Conservation (phyloP, 2,888 invertebrate genomes). For the Drosophila antonietae region DNA sequence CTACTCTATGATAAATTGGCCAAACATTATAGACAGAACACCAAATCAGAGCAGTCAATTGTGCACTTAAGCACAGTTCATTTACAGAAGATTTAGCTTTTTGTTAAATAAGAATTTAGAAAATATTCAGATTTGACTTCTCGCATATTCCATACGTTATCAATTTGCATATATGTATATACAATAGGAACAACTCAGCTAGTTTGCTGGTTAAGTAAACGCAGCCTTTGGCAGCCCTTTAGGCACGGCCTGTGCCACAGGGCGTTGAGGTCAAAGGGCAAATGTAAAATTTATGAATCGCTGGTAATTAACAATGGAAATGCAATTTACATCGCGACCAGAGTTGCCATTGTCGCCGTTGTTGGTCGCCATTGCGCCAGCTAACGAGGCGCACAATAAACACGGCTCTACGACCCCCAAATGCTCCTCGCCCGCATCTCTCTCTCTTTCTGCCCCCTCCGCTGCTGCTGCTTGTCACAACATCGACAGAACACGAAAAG, state of each 20-base stretch:
- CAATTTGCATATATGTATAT: not conserved
- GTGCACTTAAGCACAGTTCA: not conserved
- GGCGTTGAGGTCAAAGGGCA: conserved; percentile 47
- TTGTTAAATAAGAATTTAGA: not conserved
- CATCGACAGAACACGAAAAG: conserved; percentile 71
- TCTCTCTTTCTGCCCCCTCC: not conserved
- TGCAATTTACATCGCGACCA: conserved; percentile 73
- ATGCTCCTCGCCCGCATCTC: not conserved
- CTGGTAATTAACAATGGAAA: conserved; percentile 81
- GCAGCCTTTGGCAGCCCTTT: not conserved
- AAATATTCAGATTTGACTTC: not conserved
- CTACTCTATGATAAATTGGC: not conserved
- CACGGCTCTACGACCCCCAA: conserved; percentile 9
- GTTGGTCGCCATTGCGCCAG: conserved; percentile 31
- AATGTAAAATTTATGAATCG: conserved; percentile 70
- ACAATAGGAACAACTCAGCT: not conserved
- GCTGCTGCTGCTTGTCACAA: conserved; percentile 60
- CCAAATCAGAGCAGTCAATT: not conserved
- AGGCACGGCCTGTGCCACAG: not conserved
- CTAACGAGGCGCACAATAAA: conserved; percentile 73
- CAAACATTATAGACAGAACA: not conserved
- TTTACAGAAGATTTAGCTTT: not conserved
- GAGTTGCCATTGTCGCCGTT: conserved; percentile 52
- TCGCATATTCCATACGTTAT: not conserved
- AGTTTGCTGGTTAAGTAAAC: not conserved